Evolutionary conservation across 2,888 invertebrate genomes (phyloP), one percentile per base, ranked within the genome.

Genomic region (Criorhina ranunculi): DNA sequence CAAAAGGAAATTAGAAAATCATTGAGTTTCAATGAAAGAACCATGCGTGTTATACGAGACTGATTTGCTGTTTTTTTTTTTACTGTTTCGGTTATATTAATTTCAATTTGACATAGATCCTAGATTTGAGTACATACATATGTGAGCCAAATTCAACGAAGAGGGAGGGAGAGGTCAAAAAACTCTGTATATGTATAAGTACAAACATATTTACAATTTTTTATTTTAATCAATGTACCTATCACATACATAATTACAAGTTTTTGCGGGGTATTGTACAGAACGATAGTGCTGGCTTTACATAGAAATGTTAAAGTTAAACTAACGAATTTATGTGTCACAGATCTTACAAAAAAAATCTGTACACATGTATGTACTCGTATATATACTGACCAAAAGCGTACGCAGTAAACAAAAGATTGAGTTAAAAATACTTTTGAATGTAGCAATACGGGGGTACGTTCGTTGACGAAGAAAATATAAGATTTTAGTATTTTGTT

Each of bases 401-500:
- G 17, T 5, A 46, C 55, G 15, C 33, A 69, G 62, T 67, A 59
- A 79, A 66, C 72, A 64, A 64, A 72, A 40, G 44, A 35, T 51
- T 69, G 57, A 72, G 79, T 80, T 85, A 85, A 40, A 85, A 85
- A 85, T 85, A 85, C 69, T 44, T 70, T 66, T 55, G 46, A 24
- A 55, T 70, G 51, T 70, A 78, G 70, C 64, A 69, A 70, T 67
- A 62, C 33, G 53, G 59, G 19, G 85, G 85, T 85, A 80, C 31
- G 64, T 66, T 80, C 46, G 64, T 59, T 59, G 64, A 66, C n/a
- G 51, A 70, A 37, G 31, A 73, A 64, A 80, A 66, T 49, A 59
- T 69, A 76, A 80, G 85, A 69, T 85, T 80, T 85, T 80, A 85
- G 85, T 85, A 80, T 85, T 85, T 85, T 60, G 59, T 76, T 76